phyloP scores from a whole-genome alignment of 2,113 vertebrate genomes.

The Paedocypris sp. region DNA sequence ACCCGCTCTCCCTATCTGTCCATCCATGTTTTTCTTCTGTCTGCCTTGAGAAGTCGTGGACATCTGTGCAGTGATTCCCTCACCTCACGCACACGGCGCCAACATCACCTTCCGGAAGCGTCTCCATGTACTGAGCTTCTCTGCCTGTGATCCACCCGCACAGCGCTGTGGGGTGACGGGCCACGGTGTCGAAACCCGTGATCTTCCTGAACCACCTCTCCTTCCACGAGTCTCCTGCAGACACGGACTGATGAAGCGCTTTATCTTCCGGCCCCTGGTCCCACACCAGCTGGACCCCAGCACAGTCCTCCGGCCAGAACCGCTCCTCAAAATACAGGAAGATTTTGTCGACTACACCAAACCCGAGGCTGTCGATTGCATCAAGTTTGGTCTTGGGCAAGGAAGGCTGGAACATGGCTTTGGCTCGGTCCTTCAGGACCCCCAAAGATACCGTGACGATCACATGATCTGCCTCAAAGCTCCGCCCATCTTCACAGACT shows the following conservation, averaged over 20 bases:
- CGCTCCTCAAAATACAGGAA: constrained; percentile 41
- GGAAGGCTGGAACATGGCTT: constrained; percentile 38
- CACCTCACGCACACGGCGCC: constrained; percentile 40
- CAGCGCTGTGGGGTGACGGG: constrained; percentile 42
- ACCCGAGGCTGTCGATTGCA: constrained; percentile 43
- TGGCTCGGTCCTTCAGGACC: constrained; percentile 35
- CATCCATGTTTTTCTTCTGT: no score
- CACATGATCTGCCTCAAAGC: constrained; percentile 41
- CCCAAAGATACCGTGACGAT: constrained; percentile 42
- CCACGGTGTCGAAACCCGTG: constrained; percentile 46
- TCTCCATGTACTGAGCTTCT: constrained; percentile 50
- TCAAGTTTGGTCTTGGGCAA: constrained; percentile 36
- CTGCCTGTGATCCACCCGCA: constrained; percentile 50
- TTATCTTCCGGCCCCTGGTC: constrained; percentile 41
- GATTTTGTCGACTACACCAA: constrained; percentile 48
- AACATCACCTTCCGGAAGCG: constrained; percentile 34
- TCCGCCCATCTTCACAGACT: constrained; percentile 36
- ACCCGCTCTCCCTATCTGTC: no score
- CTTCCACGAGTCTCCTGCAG: constrained; percentile 29
- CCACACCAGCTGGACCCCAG: constrained; percentile 46
- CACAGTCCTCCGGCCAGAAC: constrained; percentile 49
- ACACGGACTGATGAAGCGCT: constrained; percentile 10
- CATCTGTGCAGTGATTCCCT: no score
- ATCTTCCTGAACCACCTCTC: constrained; percentile 50
- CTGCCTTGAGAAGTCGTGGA: no score